Percentiles rank a stretch among this genome's conserved stretches.
Evolutionary conservation across 2,113 vertebrate genomes (phyloP).

Genomic region (Recurvirostra avosetta): DNA sequence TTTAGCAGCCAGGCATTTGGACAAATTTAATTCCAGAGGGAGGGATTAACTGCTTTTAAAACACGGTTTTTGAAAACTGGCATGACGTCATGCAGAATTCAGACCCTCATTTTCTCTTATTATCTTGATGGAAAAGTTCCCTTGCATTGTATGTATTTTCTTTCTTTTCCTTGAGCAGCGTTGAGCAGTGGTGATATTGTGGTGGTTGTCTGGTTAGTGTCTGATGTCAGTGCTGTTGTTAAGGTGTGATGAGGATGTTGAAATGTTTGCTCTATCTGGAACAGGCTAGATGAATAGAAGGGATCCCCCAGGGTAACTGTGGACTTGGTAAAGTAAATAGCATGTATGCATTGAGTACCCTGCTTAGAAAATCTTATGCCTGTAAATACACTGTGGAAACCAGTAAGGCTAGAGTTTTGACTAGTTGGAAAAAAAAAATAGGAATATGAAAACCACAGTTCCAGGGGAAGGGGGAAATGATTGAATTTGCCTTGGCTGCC

Average conservation of each 20-base stretch:
- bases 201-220: not conserved
- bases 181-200: not conserved
- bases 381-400: not conserved
- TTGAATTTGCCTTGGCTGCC: not conserved
- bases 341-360: no score
- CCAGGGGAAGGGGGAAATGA: not conserved
- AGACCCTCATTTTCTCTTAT: not conserved
- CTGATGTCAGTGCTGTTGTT: not conserved
- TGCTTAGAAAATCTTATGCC: not conserved
- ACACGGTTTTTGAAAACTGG: not conserved
- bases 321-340: not conserved
- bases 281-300: not conserved
- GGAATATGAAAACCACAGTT: not conserved
- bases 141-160: accelerated
- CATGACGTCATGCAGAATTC: not conserved
- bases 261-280: not conserved
- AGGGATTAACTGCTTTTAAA: not conserved
- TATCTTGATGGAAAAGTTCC: not conserved
- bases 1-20: not conserved
- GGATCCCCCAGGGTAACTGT: not conserved
- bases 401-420: not conserved
- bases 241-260: not conserved
- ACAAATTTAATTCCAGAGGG: not conserved
- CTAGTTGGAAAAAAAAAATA: not conserved
- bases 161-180: not conserved